These are phyloP conservation scores for Acleris sparsana DNA, from an alignment of 2,888 invertebrate genomes.

Conservation along the genomic window DNA sequence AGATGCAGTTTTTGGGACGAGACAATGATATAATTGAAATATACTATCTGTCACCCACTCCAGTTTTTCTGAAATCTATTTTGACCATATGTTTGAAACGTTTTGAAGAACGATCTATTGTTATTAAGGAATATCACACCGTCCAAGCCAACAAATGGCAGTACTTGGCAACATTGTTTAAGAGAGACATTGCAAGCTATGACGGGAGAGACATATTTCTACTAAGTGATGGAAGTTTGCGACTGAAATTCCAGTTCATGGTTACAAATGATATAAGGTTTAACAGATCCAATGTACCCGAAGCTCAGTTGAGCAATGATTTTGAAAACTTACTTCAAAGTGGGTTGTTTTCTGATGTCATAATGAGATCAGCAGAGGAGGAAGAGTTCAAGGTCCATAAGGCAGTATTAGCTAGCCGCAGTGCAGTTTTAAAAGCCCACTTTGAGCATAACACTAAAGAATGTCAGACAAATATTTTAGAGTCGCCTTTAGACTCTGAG, in stretches of 20 bases:
- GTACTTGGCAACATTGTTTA: constrained; percentile 70
- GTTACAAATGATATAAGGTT: constrained; percentile 73
- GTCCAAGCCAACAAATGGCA: constrained; percentile 77
- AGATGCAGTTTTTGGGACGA: constrained; percentile 72
- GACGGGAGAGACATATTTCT: constrained; percentile 66
- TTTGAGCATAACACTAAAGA: constrained; percentile 77
- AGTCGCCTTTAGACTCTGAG: constrained; percentile 70
- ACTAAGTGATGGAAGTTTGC: constrained; percentile 68
- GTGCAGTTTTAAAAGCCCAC: constrained; percentile 73
- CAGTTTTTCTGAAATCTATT: constrained; percentile 70
- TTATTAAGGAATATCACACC: constrained; percentile 72
- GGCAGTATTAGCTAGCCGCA: constrained; percentile 71
- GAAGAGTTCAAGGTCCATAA: constrained; percentile 73
- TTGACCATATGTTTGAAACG: constrained; percentile 70
- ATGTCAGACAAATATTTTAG: constrained; percentile 67
- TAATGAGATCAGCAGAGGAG: constrained; percentile 69
- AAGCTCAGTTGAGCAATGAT: constrained; percentile 68
- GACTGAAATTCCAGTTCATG: constrained; percentile 73
- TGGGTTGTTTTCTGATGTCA: constrained; percentile 71
- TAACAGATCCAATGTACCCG: constrained; percentile 58
- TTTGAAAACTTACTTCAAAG: constrained; percentile 69
- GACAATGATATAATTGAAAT: constrained; percentile 74
- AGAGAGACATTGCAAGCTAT: constrained; percentile 64
- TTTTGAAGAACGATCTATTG: constrained; percentile 73
- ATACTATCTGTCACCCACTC: constrained; percentile 66